Conservation (phyloP, 2,113 vertebrate genomes). For the Aegotheles bennettii region DNA sequence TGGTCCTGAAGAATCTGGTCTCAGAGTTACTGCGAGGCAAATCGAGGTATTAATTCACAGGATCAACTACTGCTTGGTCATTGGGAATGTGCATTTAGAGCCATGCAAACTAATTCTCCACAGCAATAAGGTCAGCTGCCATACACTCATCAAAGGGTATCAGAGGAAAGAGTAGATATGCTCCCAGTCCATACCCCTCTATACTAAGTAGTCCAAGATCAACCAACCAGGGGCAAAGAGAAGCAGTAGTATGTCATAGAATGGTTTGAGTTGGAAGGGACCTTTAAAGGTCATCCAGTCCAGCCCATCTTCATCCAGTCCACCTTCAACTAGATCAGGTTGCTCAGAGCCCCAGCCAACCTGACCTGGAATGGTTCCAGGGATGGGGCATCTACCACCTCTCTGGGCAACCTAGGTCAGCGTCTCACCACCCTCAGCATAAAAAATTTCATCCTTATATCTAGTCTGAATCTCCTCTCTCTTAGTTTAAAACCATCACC, state of each 20-base stretch:
- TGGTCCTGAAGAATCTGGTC: neutral
- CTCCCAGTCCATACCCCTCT: accelerated
- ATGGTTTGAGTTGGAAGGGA: neutral
- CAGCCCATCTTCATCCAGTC: too few relatives aligned
- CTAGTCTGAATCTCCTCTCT: neutral
- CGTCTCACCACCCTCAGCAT: neutral
- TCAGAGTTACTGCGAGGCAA: neutral
- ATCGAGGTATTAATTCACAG: neutral
- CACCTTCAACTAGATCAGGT: too few relatives aligned
- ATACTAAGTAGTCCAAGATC: accelerated
- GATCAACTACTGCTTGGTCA: neutral
- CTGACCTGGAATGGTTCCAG: too few relatives aligned
- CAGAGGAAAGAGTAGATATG: neutral
- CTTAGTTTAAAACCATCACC: neutral
- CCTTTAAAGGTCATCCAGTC: too few relatives aligned
- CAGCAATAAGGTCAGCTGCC: neutral
- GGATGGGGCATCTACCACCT: too few relatives aligned
- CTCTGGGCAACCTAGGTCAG: neutral
- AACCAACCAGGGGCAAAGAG: neutral
- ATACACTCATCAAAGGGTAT: neutral
- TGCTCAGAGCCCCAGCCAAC: too few relatives aligned
- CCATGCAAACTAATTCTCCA: neutral
- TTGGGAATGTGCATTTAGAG: neutral
- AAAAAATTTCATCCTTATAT: neutral
- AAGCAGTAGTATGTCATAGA: neutral